phyloP scores from a whole-genome alignment of 2,113 vertebrate species.

The Thunnus thynnus region DNA sequence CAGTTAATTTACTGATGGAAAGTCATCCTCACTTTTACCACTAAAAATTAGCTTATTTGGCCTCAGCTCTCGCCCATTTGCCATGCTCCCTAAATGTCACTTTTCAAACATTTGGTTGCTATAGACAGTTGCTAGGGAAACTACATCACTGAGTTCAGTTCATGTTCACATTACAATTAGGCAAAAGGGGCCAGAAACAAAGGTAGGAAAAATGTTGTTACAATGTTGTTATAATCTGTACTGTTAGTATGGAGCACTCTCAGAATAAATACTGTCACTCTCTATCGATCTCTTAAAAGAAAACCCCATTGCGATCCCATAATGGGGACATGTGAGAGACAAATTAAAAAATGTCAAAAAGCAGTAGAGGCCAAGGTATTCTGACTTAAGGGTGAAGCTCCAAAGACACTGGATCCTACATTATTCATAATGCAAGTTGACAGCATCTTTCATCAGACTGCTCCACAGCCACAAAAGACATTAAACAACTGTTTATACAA shows the following conservation, averaged over 20 bases:
- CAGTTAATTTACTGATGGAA: background rate
- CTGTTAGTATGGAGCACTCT: too few relatives aligned
- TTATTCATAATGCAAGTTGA: background rate
- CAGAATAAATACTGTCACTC: background rate
- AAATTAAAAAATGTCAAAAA: background rate
- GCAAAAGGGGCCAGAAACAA: background rate
- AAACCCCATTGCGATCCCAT: too few relatives aligned
- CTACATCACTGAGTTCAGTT: background rate
- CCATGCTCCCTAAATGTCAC: constrained; percentile 2
- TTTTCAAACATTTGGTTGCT: background rate
- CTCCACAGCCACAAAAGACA: too few relatives aligned
- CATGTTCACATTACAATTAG: background rate
- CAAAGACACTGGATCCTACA: too few relatives aligned
- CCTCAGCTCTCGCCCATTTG: background rate
- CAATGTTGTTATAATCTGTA: too few relatives aligned
- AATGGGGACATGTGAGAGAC: too few relatives aligned
- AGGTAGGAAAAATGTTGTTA: too few relatives aligned
- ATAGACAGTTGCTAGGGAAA: background rate
- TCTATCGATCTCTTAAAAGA: background rate
- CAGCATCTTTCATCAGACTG: too few relatives aligned
- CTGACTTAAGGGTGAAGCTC: too few relatives aligned
- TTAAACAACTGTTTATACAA: too few relatives aligned
- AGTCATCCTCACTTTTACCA: background rate
- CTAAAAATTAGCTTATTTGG: background rate
- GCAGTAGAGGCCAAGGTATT: background rate